Percentiles rank a stretch among this genome's conserved stretches.
Evolutionary conservation across 2,888 invertebrate genomes (phyloP).

Genomic region (Melangyna quadrimaculata): DNA sequence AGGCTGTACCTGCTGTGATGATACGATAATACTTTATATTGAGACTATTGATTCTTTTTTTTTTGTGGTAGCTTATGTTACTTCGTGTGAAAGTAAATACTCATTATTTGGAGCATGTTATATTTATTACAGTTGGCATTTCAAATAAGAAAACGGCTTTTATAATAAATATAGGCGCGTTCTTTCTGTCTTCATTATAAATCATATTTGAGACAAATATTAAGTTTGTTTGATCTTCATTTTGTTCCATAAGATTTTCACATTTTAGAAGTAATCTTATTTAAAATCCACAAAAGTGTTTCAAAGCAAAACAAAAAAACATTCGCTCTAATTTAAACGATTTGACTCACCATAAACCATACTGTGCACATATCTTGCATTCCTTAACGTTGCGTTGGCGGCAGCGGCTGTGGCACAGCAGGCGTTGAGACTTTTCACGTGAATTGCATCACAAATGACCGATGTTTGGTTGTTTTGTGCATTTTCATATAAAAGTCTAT

Average conservation of each 20-base stretch:
- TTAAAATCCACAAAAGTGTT: not conserved
- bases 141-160: not conserved
- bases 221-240: too few species aligned
- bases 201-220: too few species aligned
- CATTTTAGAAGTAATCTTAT: too few species aligned
- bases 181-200: too few species aligned
- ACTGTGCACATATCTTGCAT: not conserved
- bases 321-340: not conserved
- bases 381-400: not conserved
- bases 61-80: conserved; percentile 3
- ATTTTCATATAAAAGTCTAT: not conserved
- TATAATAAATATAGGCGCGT: too few species aligned
- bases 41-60: not conserved
- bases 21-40: not conserved
- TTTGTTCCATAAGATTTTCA: too few species aligned
- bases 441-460: conserved; percentile 6
- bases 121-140: too few species aligned
- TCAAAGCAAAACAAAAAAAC: not conserved
- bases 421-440: not conserved
- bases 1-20: not conserved
- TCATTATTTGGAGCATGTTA: not conserved
- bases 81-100: conserved; percentile 9
- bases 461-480: not conserved
- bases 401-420: not conserved
- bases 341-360: not conserved